phyloP scores from a whole-genome alignment of 1,140 invertebrate species.

The Drosophila nigromelanica region DNA sequence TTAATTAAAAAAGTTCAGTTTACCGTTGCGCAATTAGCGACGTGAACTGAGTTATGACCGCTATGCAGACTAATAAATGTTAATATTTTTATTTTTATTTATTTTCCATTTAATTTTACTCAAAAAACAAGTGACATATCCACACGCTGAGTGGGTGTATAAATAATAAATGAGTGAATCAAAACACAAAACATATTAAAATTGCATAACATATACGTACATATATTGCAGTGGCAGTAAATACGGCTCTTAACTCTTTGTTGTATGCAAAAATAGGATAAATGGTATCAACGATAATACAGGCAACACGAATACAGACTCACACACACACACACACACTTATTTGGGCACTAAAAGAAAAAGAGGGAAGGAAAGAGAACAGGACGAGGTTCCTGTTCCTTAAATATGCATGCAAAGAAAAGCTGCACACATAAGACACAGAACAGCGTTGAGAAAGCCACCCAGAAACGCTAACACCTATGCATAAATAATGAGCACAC shows the following conservation, averaged over 20 bases:
- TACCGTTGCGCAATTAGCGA: conserved; percentile 58
- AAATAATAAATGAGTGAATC: conserved; percentile 33
- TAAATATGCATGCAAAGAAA: conserved; percentile 76
- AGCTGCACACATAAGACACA: conserved; percentile 55
- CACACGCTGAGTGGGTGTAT: background rate
- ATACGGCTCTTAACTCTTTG: conserved; percentile 59
- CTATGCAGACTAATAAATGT: conserved; percentile 46
- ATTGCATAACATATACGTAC: conserved; percentile 46
- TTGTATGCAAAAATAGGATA: conserved; percentile 68
- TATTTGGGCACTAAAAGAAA: background rate
- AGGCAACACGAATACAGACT: background rate
- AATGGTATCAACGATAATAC: conserved; percentile 62
- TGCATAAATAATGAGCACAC: conserved; percentile 75
- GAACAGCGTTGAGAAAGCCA: conserved; percentile 41
- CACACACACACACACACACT: conserved; percentile 18
- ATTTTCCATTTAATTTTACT: background rate
- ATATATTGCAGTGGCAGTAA: conserved; percentile 4
- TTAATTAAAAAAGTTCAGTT: conserved; percentile 78
- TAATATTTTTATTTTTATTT: conserved; percentile 31
- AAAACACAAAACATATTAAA: conserved; percentile 54
- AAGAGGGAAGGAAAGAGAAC: background rate
- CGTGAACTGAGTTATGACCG: conserved; percentile 42
- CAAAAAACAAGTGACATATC: background rate
- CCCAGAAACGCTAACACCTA: conserved; percentile 65
- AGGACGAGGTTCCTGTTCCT: conserved; percentile 21